These are phyloP conservation scores for Exocentrus adspersus DNA, from an alignment of 2,888 invertebrate genomes.

Conservation along the genomic window DNA sequence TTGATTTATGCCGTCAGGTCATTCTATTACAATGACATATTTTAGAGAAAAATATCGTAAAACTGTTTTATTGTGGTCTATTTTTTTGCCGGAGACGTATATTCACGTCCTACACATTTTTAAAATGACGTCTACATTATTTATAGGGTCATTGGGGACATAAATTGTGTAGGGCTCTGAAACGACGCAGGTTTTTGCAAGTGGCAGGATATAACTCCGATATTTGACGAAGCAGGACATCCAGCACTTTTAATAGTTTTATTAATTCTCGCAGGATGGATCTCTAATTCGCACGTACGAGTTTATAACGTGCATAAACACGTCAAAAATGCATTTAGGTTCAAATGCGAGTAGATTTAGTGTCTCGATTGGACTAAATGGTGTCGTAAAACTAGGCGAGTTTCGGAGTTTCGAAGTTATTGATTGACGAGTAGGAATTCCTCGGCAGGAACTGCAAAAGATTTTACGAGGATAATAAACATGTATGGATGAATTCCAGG, in stretches of 20 bases:
- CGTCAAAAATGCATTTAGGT: conserved; percentile 2
- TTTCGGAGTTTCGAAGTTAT: conserved; percentile 1
- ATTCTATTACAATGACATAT: conserved; percentile 51
- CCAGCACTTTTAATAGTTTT: neutral
- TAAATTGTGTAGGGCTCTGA: conserved; percentile 2
- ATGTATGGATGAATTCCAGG: neutral
- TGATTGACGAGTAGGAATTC: conserved; percentile 7
- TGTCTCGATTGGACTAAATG: conserved; percentile 1
- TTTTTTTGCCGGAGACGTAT: conserved; percentile 45
- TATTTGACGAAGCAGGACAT: neutral
- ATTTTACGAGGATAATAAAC: conserved; percentile 2
- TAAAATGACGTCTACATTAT: neutral
- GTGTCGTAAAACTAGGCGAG: neutral
- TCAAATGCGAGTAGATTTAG: conserved; percentile 9
- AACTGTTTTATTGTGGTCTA: conserved; percentile 31
- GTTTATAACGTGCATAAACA: neutral
- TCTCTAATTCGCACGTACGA: neutral
- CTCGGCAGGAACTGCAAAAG: neutral
- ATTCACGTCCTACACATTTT: conserved; percentile 19
- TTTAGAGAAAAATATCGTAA: conserved; percentile 49
- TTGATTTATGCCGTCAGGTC: conserved; percentile 49
- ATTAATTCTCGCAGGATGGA: neutral
- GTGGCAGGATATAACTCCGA: neutral
- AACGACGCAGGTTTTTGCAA: neutral
- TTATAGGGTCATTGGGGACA: neutral